Evolutionary conservation across 2,797 vertebrate genomes (phyloP).

Genomic region (Spatula versicolor): DNA sequence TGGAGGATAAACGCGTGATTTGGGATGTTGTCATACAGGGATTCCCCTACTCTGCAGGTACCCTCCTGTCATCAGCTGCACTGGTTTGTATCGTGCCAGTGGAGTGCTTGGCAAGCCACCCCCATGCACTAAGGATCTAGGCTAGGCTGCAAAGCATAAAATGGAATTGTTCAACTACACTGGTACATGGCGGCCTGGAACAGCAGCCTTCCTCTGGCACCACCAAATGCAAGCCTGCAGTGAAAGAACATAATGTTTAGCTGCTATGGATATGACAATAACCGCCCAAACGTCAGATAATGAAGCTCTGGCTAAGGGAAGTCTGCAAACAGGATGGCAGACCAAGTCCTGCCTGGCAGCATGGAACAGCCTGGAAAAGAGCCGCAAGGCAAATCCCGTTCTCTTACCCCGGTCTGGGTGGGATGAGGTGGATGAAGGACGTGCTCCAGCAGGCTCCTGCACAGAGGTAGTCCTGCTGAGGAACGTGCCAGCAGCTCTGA

Average conservation of each 20-base stretch:
- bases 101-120: not conserved
- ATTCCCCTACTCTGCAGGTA: not conserved
- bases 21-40: not conserved
- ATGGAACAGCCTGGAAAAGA: not conserved
- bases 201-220: not conserved
- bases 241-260: not conserved
- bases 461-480: not conserved
- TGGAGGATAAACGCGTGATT: not conserved
- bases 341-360: not conserved
- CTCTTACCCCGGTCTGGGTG: not conserved
- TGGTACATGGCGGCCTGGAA: not conserved
- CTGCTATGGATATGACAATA: not conserved
- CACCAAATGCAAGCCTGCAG: rapidly evolving
- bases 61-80: not conserved
- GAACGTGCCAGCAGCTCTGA: not conserved
- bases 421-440: not conserved
- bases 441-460: not conserved
- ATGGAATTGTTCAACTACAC: not conserved
- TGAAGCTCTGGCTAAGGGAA: not conserved
- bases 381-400: rapidly evolving
- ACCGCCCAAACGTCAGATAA: not conserved
- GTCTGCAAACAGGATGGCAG: not conserved
- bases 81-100: not conserved
- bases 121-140: not conserved
- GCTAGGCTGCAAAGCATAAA: not conserved